Percentiles rank a stretch among this genome's conserved stretches.
Conservation (phyloP, 2,888 invertebrate genomes). For the Cartodere bifasciata region DNA sequence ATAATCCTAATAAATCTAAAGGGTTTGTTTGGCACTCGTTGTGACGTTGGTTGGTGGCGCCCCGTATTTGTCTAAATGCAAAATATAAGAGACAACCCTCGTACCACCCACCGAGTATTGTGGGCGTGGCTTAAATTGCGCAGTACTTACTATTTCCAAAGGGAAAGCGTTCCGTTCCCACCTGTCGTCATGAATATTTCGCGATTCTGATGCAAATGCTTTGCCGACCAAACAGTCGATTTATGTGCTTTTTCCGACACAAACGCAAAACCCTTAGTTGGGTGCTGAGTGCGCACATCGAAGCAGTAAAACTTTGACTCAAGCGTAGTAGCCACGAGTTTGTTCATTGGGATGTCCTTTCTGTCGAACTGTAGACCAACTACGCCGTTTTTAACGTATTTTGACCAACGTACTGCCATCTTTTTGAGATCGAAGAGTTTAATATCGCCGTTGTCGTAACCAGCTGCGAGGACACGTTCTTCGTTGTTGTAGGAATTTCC, state of each 20-base stretch:
- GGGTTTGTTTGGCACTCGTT: too few relatives aligned
- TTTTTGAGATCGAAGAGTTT: constrained; percentile 84
- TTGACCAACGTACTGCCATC: constrained; percentile 80
- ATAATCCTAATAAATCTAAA: too few relatives aligned
- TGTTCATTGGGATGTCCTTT: constrained; percentile 90
- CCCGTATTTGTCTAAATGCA: too few relatives aligned
- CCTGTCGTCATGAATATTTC: constrained; percentile 86
- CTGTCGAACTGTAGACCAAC: constrained; percentile 85
- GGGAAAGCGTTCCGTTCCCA: constrained; percentile 75
- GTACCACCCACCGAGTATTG: too few relatives aligned
- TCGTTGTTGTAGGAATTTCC: constrained; percentile 81
- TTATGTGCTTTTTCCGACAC: constrained; percentile 39
- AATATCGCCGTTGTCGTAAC: constrained; percentile 93
- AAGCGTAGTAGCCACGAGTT: constrained; percentile 79
- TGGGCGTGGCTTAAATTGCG: too few relatives aligned
- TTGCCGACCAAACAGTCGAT: constrained; percentile 81
- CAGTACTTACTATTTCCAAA: constrained; percentile 90
- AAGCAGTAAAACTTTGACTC: constrained; percentile 85
- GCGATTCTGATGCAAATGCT: constrained; percentile 86
- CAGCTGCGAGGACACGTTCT: constrained; percentile 78
- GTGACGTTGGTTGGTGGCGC: too few relatives aligned
- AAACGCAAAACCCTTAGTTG: constrained; percentile 71
- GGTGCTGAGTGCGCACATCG: constrained; percentile 80
- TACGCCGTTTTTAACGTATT: constrained; percentile 82
- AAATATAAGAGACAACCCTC: too few relatives aligned